Percentiles rank a stretch among this genome's conserved stretches.
Conservation (phyloP, 2,888 invertebrate genomes). For the Drosophila cyrtoloma region DNA sequence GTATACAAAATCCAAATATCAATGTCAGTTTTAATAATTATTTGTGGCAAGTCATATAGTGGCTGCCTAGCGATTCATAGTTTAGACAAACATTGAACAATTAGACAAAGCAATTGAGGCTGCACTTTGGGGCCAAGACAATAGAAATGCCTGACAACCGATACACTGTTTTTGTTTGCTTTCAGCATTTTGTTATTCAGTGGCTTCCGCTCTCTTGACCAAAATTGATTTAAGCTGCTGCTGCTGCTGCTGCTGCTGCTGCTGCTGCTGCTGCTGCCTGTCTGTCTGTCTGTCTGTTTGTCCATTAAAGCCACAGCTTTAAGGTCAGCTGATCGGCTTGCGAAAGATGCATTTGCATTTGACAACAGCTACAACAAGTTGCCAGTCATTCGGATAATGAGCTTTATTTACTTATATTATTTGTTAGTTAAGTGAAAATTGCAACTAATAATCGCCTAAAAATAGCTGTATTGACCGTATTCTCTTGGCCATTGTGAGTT, state of each 20-base stretch:
- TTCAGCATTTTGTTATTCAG: constrained; percentile 23
- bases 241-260: not conserved
- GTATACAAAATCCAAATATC: constrained; percentile 68
- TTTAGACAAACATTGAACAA: constrained; percentile 23
- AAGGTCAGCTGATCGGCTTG: constrained; percentile 6
- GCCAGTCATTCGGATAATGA: constrained; percentile 5
- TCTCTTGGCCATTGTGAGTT: constrained; percentile 43
- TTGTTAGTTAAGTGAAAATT: constrained; percentile 1
- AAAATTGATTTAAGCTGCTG: constrained; percentile 16
- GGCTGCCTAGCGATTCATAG: not conserved
- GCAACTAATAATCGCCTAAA: constrained; percentile 22
- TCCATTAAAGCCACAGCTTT: constrained; percentile 10
- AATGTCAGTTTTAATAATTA: constrained; percentile 50
- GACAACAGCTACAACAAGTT: not conserved
- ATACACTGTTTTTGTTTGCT: constrained; percentile 42
- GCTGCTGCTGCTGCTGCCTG: not conserved
- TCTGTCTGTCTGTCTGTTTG: not conserved
- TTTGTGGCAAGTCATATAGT: constrained; percentile 28
- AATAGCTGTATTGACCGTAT: constrained; percentile 36
- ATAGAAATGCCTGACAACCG: constrained; percentile 37
- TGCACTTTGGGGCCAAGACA: constrained; percentile 49
- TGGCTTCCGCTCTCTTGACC: constrained; percentile 56
- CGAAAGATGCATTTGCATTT: constrained; percentile 34
- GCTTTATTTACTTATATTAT: constrained; percentile 1
- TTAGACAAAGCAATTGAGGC: constrained; percentile 26